Base-by-base conservation (phyloP, 2,797 vertebrate genomes). In the Aeoliscus strigatus region DNA sequence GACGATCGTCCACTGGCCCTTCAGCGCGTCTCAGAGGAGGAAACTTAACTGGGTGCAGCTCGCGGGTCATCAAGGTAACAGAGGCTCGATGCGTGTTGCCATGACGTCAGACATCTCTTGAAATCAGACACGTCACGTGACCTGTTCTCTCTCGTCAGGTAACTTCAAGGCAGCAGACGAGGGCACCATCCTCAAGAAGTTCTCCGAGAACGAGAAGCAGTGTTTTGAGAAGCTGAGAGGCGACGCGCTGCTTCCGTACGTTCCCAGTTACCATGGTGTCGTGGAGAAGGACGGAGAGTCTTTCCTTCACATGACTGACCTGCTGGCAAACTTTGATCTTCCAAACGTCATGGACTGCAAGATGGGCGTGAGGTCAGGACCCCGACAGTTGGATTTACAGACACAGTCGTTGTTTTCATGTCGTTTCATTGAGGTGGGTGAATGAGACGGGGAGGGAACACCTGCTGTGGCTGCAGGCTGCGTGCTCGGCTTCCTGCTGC, bases 261-360 rank as follows among this genome's bases (percentile, higher is more conserved):
- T 94, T 27, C 96, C 96, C 0, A 68, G 73, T 34, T 99, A 93
- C 85, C 89, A 92, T 0, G 96, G 96, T 2, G 84, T 91, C 10
- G 92, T 96, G 63, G 89, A 97, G 57, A 90, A 87, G 49, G 96
- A 97, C 0, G 94, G 91, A 6, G 94, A 98, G 74, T 87, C 81
- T 64, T 99, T 93, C 79, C 86, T 98, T 34, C 92, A 91, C 51
- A 82, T 99, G 84, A 91, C 90, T 29, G 96, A 99, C 83, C 84
- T 99, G 73, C 89, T 99, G 17, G 84, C 81, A 6, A 87, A 82
- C 67, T 97, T 98, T 66, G 88, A 94, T 33, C 90, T 87, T 13
- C 94, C 96, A 11, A 94, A 91, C 21, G 94, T 99, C 57, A 97
- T 99, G 83, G 96, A 99, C 84, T 98, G 96, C 85, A 99, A 99